Percentiles rank a stretch among this genome's conserved stretches.
Evolutionary conservation across 2,888 invertebrate genomes (phyloP).

Genomic region (Anoplius nigerrimus): DNA sequence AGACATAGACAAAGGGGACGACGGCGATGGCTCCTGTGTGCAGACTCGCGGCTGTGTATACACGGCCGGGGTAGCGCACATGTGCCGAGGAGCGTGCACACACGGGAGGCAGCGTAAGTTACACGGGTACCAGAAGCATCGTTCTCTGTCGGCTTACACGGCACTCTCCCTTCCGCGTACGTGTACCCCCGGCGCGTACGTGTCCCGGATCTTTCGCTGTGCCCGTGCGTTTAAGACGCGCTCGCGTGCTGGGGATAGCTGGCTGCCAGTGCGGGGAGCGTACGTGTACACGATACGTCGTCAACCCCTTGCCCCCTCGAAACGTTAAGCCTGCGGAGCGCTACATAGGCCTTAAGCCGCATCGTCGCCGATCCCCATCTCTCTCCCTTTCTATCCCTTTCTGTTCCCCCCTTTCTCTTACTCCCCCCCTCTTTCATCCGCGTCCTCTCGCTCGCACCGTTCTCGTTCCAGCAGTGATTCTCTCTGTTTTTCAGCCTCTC

Average conservation of each 20-base stretch:
- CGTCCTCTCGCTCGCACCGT: conserved; percentile 14
- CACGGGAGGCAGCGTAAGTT: conserved; percentile 13
- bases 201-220: neutral
- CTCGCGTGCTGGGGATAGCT: neutral
- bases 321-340: conserved; percentile 66
- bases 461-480: conserved; percentile 14
- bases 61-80: neutral
- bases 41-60: too few species aligned
- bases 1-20: conserved; percentile 74
- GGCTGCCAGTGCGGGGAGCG: conserved; percentile 12
- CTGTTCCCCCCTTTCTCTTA: conserved; percentile 20
- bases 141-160: neutral
- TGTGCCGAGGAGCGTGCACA: conserved; percentile 1
- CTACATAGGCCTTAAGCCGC: conserved; percentile 70
- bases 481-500: conserved; percentile 4
- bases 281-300: conserved; percentile 36
- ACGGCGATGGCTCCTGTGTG: conserved; percentile 2
- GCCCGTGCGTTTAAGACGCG: conserved; percentile 7
- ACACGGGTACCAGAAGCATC: neutral
- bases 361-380: conserved; percentile 59
- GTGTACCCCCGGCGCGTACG: neutral
- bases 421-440: conserved; percentile 26
- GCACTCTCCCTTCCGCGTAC: neutral
- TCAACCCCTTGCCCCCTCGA: conserved; percentile 50
- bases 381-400: conserved; percentile 34